phyloP scores from a whole-genome alignment of 2,797 vertebrate genomes.

The Gymnoscopelus braueri region DNA sequence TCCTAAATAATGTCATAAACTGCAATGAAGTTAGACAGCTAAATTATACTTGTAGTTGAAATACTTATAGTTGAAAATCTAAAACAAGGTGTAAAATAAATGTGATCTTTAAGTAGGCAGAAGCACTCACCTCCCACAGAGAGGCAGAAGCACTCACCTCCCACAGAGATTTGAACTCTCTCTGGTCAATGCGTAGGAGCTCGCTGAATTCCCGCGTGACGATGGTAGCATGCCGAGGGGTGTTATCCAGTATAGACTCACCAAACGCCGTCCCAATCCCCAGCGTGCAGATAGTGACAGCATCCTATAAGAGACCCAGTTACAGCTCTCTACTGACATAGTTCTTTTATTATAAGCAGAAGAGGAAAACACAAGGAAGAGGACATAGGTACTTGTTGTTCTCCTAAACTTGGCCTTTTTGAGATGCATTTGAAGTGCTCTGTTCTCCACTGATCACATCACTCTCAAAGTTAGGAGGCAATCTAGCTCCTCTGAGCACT shows the following conservation, averaged over 20 bases:
- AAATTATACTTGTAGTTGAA: constrained; percentile 14
- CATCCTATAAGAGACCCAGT: constrained; percentile 84
- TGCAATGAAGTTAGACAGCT: neutral
- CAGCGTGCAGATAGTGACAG: constrained; percentile 94
- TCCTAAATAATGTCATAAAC: constrained; percentile 19
- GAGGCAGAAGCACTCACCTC: constrained; percentile 84
- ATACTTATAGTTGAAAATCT: too few relatives aligned
- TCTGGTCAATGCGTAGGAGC: constrained; percentile 94
- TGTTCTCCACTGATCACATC: constrained; percentile 22
- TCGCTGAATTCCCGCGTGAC: constrained; percentile 93
- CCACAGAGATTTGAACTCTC: constrained; percentile 95
- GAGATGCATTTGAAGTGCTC: constrained; percentile 26
- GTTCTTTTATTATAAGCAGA: neutral
- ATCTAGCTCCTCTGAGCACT: constrained; percentile 35
- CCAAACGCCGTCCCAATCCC: constrained; percentile 95
- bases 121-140: constrained; percentile 92
- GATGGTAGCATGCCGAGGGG: constrained; percentile 95
- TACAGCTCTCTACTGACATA: neutral
- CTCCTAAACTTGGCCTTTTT: constrained; percentile 14
- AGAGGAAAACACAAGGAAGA: constrained; percentile 2
- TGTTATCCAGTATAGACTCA: constrained; percentile 97
- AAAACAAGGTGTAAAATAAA: too few relatives aligned
- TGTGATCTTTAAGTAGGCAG: neutral
- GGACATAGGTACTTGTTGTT: constrained; percentile 4
- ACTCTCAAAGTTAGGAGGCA: constrained; percentile 34